These are phyloP conservation scores for Dynastes tityus DNA, from an alignment of 2,888 invertebrate genomes.

Conservation along the genomic window DNA sequence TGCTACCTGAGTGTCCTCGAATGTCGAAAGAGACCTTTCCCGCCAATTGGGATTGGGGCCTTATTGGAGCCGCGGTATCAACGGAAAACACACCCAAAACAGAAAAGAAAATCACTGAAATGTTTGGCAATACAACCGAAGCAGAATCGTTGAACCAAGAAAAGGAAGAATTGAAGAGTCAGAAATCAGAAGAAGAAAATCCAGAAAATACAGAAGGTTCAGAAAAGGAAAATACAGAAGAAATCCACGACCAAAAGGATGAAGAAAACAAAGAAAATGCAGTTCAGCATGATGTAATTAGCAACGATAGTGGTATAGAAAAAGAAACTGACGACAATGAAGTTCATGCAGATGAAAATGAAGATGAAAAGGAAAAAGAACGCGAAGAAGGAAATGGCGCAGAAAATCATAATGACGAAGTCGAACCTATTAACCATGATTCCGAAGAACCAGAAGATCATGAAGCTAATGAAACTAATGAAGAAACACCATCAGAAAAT, in stretches of 20 bases:
- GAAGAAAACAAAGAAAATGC: conserved; percentile 45
- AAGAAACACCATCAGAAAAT: conserved; percentile 50
- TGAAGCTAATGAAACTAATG: conserved; percentile 55
- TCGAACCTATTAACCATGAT: conserved; percentile 42
- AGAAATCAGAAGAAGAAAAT: conserved; percentile 43
- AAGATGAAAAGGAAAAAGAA: conserved; percentile 54
- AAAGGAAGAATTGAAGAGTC: conserved; percentile 58
- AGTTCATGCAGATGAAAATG: conserved; percentile 53
- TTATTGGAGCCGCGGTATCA: conserved; percentile 72
- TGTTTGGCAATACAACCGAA: conserved; percentile 54
- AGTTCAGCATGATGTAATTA: conserved; percentile 39
- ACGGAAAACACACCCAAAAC: conserved; percentile 58
- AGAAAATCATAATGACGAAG: conserved; percentile 54
- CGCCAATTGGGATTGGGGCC: conserved; percentile 81
- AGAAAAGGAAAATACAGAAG: conserved; percentile 50
- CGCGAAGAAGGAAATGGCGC: conserved; percentile 51
- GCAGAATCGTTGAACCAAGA: conserved; percentile 60
- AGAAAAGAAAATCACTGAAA: conserved; percentile 49
- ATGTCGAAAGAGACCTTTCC: conserved; percentile 82
- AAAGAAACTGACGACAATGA: conserved; percentile 56
- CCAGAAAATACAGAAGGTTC: conserved; percentile 45
- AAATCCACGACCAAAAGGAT: conserved; percentile 49
- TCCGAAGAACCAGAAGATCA: conserved; percentile 54
- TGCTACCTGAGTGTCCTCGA: conserved; percentile 87
- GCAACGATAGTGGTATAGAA: conserved; percentile 49